A percentile compares a stretch with the other conserved stretches of the same genome.
Evolutionary conservation across 2,113 vertebrate genomes (phyloP).

Genomic region (Alligator sinensis): DNA sequence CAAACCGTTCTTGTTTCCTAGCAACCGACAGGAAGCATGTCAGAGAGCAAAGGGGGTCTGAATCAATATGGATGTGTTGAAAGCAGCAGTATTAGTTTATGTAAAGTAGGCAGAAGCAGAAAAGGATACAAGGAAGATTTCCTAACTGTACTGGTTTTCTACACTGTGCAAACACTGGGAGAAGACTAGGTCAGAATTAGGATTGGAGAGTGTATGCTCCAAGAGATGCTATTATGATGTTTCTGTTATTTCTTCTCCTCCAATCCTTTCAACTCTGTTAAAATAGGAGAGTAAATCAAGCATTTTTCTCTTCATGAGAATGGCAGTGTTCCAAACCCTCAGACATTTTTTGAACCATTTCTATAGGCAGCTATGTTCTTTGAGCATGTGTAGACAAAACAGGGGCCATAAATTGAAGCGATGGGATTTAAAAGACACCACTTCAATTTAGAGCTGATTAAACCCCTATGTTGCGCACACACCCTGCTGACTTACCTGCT

Average conservation of each 20-base stretch:
- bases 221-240: constrained; percentile 40
- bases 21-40: constrained; percentile 46
- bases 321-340: constrained; percentile 37
- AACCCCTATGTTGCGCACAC: no score
- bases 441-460: no score
- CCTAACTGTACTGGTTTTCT: background rate
- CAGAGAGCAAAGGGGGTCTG: constrained; percentile 21
- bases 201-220: background rate
- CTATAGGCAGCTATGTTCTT: constrained; percentile 35
- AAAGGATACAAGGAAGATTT: background rate
- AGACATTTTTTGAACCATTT: constrained; percentile 59
- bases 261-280: constrained; percentile 51
- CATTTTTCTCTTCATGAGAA: constrained; percentile 56
- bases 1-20: constrained; percentile 16
- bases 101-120: background rate
- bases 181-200: constrained; percentile 32
- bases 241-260: constrained; percentile 27
- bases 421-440: no score
- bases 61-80: background rate
- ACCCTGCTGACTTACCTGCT: no score
- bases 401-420: no score
- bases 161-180: constrained; percentile 24
- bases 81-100: constrained; percentile 1
- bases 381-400: no score
- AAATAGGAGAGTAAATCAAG: constrained; percentile 65